Percentiles rank a stretch among this genome's conserved stretches.
Conservation (phyloP, 2,113 vertebrate genomes). For the Erpornis zantholeuca region DNA sequence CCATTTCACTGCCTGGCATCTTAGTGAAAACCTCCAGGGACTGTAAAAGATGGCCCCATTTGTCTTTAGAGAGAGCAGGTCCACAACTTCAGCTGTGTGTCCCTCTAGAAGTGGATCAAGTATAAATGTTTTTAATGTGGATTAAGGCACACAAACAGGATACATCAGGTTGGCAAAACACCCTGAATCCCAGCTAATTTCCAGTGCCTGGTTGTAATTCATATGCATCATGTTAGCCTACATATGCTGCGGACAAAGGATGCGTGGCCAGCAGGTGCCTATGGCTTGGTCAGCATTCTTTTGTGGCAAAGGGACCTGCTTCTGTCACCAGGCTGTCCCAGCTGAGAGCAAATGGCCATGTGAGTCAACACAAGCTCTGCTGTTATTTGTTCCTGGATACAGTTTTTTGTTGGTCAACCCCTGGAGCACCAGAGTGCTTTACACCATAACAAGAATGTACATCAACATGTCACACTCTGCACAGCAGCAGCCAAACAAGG, state of each 20-base stretch:
- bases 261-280: not conserved
- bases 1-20: not conserved
- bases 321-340: not conserved
- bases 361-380: not conserved
- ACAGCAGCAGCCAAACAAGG: not conserved
- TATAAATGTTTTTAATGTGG: not conserved
- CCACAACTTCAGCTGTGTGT: no score
- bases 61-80: not conserved
- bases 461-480: not conserved
- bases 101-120: not conserved
- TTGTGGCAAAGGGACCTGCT: not conserved
- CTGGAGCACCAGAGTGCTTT: not conserved
- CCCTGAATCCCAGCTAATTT: not conserved
- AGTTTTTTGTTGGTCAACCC: not conserved
- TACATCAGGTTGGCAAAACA: not conserved
- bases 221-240: rapidly evolving
- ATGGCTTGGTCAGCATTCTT: not conserved
- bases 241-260: not conserved
- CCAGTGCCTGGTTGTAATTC: not conserved
- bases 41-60: not conserved
- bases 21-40: not conserved
- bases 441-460: not conserved
- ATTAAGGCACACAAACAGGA: not conserved
- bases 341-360: rapidly evolving
- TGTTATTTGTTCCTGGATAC: not conserved